Conservation (phyloP, 2,797 vertebrate species). For the Falco biarmicus region DNA sequence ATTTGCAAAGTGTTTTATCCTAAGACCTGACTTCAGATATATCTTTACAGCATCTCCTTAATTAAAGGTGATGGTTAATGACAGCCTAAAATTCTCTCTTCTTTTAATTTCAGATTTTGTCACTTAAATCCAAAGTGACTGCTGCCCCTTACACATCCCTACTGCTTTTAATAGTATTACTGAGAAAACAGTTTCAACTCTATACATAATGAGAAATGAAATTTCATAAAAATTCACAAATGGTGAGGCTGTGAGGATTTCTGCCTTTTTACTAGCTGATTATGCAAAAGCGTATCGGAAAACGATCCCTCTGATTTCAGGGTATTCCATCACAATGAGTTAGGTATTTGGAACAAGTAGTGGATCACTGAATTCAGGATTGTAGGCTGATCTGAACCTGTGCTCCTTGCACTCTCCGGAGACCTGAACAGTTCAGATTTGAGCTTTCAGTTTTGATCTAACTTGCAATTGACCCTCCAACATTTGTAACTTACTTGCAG, state of each 20-base stretch:
- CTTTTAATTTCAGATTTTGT: neutral
- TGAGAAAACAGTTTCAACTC: neutral
- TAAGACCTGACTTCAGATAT: neutral
- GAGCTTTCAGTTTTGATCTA: neutral
- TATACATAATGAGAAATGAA: neutral
- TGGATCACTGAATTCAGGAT: neutral
- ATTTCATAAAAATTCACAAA: neutral
- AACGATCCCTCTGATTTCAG: neutral
- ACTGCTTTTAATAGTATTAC: neutral
- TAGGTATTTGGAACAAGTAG: neutral
- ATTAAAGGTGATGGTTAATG: neutral
- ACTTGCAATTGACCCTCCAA: neutral
- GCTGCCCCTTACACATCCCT: neutral
- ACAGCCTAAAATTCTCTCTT: neutral
- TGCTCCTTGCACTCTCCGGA: neutral
- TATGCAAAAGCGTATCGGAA: neutral
- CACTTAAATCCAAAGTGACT: neutral
- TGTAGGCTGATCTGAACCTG: neutral
- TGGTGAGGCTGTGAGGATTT: neutral
- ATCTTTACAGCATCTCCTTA: neutral
- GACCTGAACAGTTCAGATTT: neutral
- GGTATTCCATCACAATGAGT: neutral
- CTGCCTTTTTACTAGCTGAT: neutral
- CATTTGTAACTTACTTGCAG: neutral
- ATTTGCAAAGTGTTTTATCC: neutral